Percentiles rank a stretch among this genome's conserved stretches.
phyloP scores from a whole-genome alignment of 2,797 vertebrate species.

The Ptychadena robeensis region DNA sequence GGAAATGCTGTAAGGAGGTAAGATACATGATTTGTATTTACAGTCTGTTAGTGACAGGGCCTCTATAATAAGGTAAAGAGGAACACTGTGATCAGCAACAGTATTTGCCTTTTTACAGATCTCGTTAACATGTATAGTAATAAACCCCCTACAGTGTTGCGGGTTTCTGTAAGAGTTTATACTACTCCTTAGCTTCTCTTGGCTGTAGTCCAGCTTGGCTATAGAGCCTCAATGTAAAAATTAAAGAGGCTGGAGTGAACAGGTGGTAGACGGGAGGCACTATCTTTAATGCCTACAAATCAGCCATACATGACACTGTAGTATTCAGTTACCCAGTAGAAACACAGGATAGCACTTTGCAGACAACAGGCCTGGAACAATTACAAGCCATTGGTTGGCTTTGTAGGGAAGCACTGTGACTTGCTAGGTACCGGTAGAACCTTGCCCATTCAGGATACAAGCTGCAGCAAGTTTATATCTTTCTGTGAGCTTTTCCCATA shows the following conservation, averaged over 20 bases:
- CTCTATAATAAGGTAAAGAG: too few relatives aligned
- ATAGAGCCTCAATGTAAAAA: background rate
- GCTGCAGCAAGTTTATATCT: too few relatives aligned
- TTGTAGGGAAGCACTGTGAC: background rate
- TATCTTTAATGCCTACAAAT: background rate
- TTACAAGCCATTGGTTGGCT: too few relatives aligned
- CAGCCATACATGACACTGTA: constrained; percentile 2
- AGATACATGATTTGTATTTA: too few relatives aligned
- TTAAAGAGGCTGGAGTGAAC: background rate
- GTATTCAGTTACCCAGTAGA: constrained; percentile 2
- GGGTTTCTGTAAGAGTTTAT: too few relatives aligned
- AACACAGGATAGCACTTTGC: background rate
- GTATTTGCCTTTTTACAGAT: too few relatives aligned
- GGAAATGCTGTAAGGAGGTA: too few relatives aligned
- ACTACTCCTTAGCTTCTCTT: background rate
- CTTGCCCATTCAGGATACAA: background rate
- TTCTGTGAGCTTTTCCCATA: too few relatives aligned
- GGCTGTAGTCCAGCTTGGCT: background rate
- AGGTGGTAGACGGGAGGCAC: background rate
- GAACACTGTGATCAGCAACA: too few relatives aligned
- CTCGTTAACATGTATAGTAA: too few relatives aligned
- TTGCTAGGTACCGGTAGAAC: background rate
- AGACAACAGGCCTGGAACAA: background rate
- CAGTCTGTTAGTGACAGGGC: too few relatives aligned
- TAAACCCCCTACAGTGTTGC: too few relatives aligned